Base-by-base conservation (phyloP, 2,113 vertebrate genomes). In the Ovis canadensis region DNA sequence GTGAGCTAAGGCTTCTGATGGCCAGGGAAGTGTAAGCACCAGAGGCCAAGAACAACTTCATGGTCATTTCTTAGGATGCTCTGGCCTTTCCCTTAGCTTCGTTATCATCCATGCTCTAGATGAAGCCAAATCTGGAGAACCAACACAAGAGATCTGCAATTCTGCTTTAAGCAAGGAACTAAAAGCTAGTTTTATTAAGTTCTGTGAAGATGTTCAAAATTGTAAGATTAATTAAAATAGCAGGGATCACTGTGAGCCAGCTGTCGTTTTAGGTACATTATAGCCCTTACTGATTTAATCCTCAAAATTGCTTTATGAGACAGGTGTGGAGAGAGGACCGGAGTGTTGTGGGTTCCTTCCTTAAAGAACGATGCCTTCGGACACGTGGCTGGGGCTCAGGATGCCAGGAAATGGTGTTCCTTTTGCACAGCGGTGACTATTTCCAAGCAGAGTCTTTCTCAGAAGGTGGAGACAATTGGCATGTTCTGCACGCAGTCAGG, bases 161-260 rank as follows among this genome's bases (percentile, higher is more conserved):
- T 84, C 60, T 84, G 52, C n/a, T 88, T 67, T 93, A 59, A 84
- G 88, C 40, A 84, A 80, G 94, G 88, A 90, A 59, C 31, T 33
- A 55, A 92, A 55, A 55, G 67, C n/a, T 16, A 5, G 40, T 94
- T 64, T 50, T 71, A 23, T 40, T 71, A 88, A 33, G 19, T 45
- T 57, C 62, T n/a, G 40, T 45, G 71, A 29, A 80, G 94, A 48
- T 29, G 7, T 55, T 40, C 31, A 48, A 84, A 23, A 78, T 3
- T 17, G 31, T 15, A 12, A 16, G 11, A 57, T 40, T 92, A 43
- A 64, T 45, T 19, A 29, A 77, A 43, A 54, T 29, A 14, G 10
- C 3, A 7, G 48, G 29, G 36, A 3, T 17, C 27, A 74, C 43
- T 1, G 27, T 48, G 80, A 23, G 10, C 7, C 10, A 23, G n/a